Percentiles rank a stretch among this genome's conserved stretches.
Conservation (phyloP, 2,797 vertebrate species). For the Pipistrellus nathusii region DNA sequence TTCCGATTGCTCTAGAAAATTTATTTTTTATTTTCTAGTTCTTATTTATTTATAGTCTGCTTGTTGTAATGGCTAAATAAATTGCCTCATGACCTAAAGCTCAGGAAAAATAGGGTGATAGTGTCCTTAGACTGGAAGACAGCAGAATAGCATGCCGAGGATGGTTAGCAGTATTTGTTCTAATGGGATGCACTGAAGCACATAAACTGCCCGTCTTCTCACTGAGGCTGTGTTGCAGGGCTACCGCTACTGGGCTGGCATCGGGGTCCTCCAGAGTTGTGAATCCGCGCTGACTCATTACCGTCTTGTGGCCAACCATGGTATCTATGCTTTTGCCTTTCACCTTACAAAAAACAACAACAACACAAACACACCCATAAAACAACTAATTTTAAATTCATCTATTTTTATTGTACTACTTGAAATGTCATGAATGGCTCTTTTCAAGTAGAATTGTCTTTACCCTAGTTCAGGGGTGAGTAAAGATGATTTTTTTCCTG, state of each 20-base stretch:
- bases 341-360: background rate
- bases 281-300: conserved; percentile 99
- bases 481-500: too few relatives aligned
- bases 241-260: conserved; percentile 98
- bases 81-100: background rate
- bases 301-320: conserved; percentile 96
- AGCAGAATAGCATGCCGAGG: background rate
- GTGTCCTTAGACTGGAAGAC: background rate
- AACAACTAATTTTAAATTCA: conserved; percentile 22
- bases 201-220: background rate
- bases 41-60: background rate
- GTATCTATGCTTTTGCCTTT: conserved; percentile 84
- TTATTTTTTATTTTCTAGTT: background rate
- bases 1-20: background rate
- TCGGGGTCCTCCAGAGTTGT: conserved; percentile 98
- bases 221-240: conserved; percentile 89
- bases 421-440: background rate
- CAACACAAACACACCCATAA: background rate
- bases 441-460: background rate
- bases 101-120: background rate
- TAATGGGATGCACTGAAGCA: background rate
- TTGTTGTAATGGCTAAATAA: conserved; percentile 29
- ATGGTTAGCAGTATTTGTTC: background rate
- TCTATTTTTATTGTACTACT: background rate
- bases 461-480: background rate